Conservation (phyloP, 1,140 invertebrate genomes). For the Littorina saxatilis region DNA sequence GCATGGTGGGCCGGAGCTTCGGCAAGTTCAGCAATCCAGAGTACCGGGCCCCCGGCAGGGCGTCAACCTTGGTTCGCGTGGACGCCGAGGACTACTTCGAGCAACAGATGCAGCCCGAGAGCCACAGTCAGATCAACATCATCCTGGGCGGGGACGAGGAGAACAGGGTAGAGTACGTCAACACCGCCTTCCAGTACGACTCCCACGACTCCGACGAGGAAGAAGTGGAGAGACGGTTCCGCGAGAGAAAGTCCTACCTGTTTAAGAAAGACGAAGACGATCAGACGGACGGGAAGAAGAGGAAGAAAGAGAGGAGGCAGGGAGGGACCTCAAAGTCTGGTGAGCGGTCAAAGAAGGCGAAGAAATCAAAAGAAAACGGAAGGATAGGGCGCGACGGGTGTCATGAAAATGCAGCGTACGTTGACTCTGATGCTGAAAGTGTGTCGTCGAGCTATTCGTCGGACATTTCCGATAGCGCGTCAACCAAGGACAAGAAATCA, state of each 20-base stretch:
- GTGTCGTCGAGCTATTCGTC: too few relatives aligned
- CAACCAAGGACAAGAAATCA: too few relatives aligned
- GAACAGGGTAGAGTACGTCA: slow-evolving; percentile 1
- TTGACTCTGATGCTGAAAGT: not conserved
- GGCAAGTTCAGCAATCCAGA: slow-evolving; percentile 74
- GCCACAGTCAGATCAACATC: not conserved
- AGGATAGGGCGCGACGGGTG: not conserved
- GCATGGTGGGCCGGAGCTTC: slow-evolving; percentile 73
- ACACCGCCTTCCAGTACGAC: slow-evolving; percentile 29
- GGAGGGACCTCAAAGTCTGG: not conserved
- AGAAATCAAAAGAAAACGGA: not conserved
- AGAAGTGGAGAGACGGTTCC: slow-evolving; percentile 42
- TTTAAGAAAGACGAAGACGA: slow-evolving; percentile 37
- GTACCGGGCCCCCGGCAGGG: slow-evolving; percentile 46
- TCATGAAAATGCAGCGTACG: not conserved
- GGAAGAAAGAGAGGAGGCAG: not conserved
- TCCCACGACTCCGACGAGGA: slow-evolving; percentile 39
- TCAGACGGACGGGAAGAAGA: not conserved
- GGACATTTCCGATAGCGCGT: too few relatives aligned
- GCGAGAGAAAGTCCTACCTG: slow-evolving; percentile 38
- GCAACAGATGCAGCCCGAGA: slow-evolving; percentile 25
- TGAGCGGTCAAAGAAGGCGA: not conserved
- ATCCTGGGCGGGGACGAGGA: not conserved
- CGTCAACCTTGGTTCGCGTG: slow-evolving; percentile 49
- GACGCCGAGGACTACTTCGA: slow-evolving; percentile 47